Evolutionary conservation across 1,140 invertebrate genomes (phyloP), one percentile per base, ranked within the genome.

Genomic region (Drosophila bocqueti): DNA sequence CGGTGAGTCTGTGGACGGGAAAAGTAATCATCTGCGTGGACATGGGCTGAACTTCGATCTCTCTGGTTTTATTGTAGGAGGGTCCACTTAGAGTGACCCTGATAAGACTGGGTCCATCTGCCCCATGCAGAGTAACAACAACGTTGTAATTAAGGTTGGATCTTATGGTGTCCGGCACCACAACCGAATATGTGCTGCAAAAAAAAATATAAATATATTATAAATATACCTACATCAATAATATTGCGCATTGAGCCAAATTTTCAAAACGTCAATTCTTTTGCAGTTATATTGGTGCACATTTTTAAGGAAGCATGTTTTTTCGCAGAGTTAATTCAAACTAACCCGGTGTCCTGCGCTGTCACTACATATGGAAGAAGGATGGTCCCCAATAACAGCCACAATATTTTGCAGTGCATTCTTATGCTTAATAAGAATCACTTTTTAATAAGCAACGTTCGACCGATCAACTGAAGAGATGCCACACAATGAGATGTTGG

Each of bases 141-240:
- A 97, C 96, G 92, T 97, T 96, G 91, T 97, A 98, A 72, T 97
- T 95, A 13, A 95, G 95, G 94, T 96, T 96, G 3, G 97, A 96
- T 47, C 97, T 94, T 24, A 98, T 93, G 10, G 96, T 95, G 76
- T 95, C 95, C 11, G 97, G 96, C 2, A 95, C 97, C 72, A 98
- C 94, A 55, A 98, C 95, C 43, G 97, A 96, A 90, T 97, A 97
- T 72, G 94, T 95, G 59, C 96, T 96, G 87, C 81, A 92, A 68
- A 83, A 6, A 31, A 31, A 31, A 31, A 31, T 9, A 31, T 31
- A 31, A 31, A 31, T 31, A 9, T 31, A 9, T 29, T 9, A 31
- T 9, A 31, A 31, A 31, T 31, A 9, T 31, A 31, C 7, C 1
- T 31, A 31, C 7, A 8, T 31, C 31, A 10, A 34, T 10, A 34